Evolutionary conservation across 2,888 invertebrate species (phyloP).

Genomic region (Patella depressa): DNA sequence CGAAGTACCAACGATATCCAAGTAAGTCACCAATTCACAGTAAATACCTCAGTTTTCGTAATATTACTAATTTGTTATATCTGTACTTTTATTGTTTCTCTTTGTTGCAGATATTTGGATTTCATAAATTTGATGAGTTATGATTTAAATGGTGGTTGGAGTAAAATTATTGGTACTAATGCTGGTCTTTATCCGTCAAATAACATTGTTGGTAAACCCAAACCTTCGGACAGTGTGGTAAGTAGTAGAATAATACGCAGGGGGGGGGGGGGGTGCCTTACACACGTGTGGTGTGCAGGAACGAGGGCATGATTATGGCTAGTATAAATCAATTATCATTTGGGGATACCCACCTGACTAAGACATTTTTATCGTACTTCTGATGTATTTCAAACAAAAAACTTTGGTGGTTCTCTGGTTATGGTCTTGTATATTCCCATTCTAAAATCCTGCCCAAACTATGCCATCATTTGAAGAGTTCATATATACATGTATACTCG

Average conservation of each 20-base stretch:
- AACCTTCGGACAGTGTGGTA: conserved; percentile 37
- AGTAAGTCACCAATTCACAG: conserved; percentile 73
- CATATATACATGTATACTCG: no score
- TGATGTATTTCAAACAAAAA: no score
- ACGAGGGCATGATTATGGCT: background rate
- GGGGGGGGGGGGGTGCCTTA: background rate
- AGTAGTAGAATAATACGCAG: conserved; percentile 12
- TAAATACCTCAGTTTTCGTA: background rate
- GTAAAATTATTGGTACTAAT: conserved; percentile 58
- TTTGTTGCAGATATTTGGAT: conserved; percentile 49
- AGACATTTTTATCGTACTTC: no score
- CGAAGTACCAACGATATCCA: conserved; percentile 87
- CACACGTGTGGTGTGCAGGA: background rate
- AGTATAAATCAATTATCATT: background rate
- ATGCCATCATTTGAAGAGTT: no score
- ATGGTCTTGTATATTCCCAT: no score
- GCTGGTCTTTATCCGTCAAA: conserved; percentile 56
- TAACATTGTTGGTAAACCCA: conserved; percentile 24
- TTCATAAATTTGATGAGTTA: conserved; percentile 63
- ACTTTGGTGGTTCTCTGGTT: no score
- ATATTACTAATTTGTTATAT: no score
- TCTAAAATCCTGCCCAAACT: no score
- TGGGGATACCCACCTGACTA: no score
- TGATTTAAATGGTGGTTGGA: conserved; percentile 67
- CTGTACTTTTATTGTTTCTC: background rate